Percentiles rank a stretch among this genome's conserved stretches.
Conservation (phyloP, 2,888 invertebrate genomes). For the Incurvaria masculella region DNA sequence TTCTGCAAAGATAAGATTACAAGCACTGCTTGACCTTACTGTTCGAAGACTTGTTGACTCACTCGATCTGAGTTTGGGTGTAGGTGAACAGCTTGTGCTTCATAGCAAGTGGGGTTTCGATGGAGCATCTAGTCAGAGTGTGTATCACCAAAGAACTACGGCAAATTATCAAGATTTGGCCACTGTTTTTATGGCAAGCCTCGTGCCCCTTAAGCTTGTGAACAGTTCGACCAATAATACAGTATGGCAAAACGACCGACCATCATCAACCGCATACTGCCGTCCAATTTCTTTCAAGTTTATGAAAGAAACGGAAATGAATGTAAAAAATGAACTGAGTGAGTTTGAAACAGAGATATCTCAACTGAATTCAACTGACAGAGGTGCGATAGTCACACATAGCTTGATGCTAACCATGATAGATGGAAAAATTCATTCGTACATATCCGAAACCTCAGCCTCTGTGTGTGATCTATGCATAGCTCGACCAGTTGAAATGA, state of each 20-base stretch:
- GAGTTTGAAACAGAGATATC: slow-evolving; percentile 6
- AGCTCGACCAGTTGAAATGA: slow-evolving; percentile 7
- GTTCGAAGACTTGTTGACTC: background rate
- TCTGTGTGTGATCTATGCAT: slow-evolving; percentile 7
- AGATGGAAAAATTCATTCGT: slow-evolving; percentile 5
- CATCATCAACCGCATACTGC: slow-evolving; percentile 9
- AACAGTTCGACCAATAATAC: slow-evolving; percentile 1
- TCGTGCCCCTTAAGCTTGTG: background rate
- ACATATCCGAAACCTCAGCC: slow-evolving; percentile 6
- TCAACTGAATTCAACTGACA: slow-evolving; percentile 2
- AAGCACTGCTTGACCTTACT: background rate
- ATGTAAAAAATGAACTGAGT: slow-evolving; percentile 1
- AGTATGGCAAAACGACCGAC: slow-evolving; percentile 9
- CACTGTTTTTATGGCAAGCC: slow-evolving; percentile 4
- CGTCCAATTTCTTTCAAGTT: slow-evolving; percentile 9
- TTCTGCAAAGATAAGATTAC: background rate
- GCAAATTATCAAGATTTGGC: background rate
- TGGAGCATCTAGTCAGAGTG: slow-evolving; percentile 8
- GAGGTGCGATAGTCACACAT: slow-evolving; percentile 1
- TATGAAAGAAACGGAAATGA: background rate
- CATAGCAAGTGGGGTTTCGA: slow-evolving; percentile 6
- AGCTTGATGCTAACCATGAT: slow-evolving; percentile 7
- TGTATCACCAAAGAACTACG: slow-evolving; percentile 5
- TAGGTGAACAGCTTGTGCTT: background rate
- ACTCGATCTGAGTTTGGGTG: background rate